Evolutionary conservation across 2,113 vertebrate genomes (phyloP), one percentile per base, ranked within the genome.

Genomic region (Amphilophus citrinellus): DNA sequence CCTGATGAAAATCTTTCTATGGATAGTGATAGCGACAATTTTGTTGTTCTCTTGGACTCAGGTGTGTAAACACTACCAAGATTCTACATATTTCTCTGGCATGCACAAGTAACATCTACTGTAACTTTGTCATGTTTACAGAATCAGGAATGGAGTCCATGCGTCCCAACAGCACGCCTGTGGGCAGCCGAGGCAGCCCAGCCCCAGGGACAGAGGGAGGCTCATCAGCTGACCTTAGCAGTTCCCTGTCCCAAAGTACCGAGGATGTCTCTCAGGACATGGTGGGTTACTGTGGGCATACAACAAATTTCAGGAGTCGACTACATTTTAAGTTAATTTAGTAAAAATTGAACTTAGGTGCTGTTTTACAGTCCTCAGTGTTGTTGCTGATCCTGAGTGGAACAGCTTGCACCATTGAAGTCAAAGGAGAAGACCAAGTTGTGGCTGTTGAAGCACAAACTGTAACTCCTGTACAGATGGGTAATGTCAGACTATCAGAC

Each of bases 21-120:
- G 86, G 96, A 98, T 89, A 99, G 98, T 1, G 98, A 99, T 53
- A 98, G 98, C 0, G 98, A 99, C 0, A 95, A 95, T 89, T 98
- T 98, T 10, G 95, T 98, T 82, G 95, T 97, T 92, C 95, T 99
- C 62, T 89, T 97, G 76, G 97, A 98, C 86, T 95, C 97, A 58
- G 98, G 98, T 99, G 84, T 65, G 73, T 79, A 65, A 30, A 82
- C 15, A 22, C 15, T 13, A 3, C 32, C 2, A 11, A 2, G 20
- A 47, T 61, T 80, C 3, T 20, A 53, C 18, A 79, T 4, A 17
- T 42, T 66, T 24, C 27, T 58, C 76, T 24, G 4, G 57, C 13
- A 20, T 10, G 30, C 2, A 35, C 14, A 20, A 32, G 37, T 44
- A 63, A 9, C 59, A 32, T 63, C 7, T 20, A 2, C 39, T 63